Conservation (phyloP, 30 jellyfish, hydroid and myxozoan species). For the Chironex yamaguchii region DNA sequence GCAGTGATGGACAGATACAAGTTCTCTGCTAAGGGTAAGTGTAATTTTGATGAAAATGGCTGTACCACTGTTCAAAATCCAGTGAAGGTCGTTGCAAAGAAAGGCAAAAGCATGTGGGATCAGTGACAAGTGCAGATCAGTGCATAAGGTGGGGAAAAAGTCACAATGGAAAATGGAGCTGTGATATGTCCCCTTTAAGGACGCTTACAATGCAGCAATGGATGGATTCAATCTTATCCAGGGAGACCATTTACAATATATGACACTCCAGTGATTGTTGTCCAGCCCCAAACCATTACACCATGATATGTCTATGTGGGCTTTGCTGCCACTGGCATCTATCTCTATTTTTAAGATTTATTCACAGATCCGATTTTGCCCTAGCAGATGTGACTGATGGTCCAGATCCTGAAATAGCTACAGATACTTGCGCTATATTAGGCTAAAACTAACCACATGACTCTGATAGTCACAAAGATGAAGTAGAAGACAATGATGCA, state of each 20-base stretch:
- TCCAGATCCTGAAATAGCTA: not conserved
- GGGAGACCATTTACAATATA: conserved; percentile 33
- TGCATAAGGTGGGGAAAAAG: conserved; percentile 31
- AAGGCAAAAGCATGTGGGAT: conserved; percentile 31
- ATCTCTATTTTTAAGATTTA: conserved; percentile 9
- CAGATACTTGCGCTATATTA: not conserved
- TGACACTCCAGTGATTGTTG: conserved; percentile 29
- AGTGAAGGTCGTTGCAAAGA: not conserved
- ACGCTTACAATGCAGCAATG: conserved; percentile 32
- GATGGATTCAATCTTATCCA: conserved; percentile 21
- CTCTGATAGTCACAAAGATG: not conserved
- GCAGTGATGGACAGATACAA: conserved; percentile 28
- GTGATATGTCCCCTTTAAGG: conserved; percentile 46
- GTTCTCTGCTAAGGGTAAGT: conserved; percentile 16
- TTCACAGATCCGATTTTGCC: conserved; percentile 20
- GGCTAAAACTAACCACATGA: not conserved
- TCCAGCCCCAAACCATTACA: conserved; percentile 14
- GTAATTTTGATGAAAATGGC: conserved; percentile 21
- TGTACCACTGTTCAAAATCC: conserved; percentile 29
- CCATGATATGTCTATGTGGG: conserved; percentile 3
- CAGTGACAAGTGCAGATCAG: not conserved
- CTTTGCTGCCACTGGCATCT: conserved; percentile 45
- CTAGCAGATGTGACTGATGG: not conserved
- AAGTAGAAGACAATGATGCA: not conserved
- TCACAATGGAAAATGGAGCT: conserved; percentile 23